Conservation (phyloP, 2,888 invertebrate genomes). For the Papilio protenor region DNA sequence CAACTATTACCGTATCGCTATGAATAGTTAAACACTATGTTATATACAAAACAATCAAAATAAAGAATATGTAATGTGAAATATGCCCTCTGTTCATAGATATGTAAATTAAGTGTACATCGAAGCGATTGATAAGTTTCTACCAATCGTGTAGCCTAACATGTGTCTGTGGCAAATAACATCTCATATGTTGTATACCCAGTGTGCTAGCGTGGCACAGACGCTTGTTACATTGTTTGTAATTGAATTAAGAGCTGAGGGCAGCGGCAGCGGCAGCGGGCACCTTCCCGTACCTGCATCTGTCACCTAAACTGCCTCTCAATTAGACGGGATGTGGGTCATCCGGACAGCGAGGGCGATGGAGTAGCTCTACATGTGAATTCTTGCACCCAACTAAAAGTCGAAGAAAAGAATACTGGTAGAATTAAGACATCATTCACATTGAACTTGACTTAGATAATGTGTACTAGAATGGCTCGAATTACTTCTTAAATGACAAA, state of each 20-base stretch:
- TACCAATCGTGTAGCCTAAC: no score
- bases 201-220: background rate
- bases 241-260: constrained; percentile 33
- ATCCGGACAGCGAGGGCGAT: constrained; percentile 45
- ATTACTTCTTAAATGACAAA: background rate
- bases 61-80: no score
- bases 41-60: no score
- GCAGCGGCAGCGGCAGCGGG: constrained; percentile 22
- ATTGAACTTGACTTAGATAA: background rate
- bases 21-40: no score
- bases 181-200: no score
- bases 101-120: no score
- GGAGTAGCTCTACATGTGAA: constrained; percentile 49
- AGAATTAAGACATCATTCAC: background rate
- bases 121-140: no score
- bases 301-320: constrained; percentile 69
- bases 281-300: constrained; percentile 66
- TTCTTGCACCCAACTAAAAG: background rate
- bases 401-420: background rate
- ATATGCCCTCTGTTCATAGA: no score
- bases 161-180: no score
- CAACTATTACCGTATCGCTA: no score
- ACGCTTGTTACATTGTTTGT: constrained; percentile 18
- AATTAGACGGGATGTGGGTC: constrained; percentile 71
- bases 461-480: background rate